These are phyloP conservation scores for Calcarius lapponicus DNA, from an alignment of 2,797 vertebrate genomes.

Conservation along the genomic window DNA sequence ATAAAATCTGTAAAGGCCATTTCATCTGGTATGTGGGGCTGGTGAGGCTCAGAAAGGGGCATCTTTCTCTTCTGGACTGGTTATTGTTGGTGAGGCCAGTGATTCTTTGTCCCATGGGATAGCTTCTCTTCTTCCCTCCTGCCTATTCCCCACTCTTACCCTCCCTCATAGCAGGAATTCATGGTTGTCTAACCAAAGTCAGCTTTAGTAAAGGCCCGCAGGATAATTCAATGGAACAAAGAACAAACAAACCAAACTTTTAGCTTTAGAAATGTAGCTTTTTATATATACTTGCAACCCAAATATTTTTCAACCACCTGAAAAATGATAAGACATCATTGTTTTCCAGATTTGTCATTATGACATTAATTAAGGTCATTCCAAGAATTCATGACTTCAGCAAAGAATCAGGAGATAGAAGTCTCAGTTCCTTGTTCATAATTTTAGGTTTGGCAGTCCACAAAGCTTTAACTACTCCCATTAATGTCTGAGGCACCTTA, in stretches of 20 bases:
- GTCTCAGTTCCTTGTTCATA: background rate
- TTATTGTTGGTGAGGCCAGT: background rate
- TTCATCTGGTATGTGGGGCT: background rate
- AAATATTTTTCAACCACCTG: background rate
- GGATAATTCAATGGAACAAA: background rate
- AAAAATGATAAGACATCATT: background rate
- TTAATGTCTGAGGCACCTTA: slow-evolving; percentile 63
- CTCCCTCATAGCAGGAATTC: background rate
- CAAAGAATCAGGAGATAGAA: slow-evolving; percentile 17
- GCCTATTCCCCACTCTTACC: background rate
- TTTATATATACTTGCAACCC: background rate
- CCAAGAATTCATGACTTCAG: slow-evolving; percentile 30
- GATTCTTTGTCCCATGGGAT: background rate
- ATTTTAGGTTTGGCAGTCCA: slow-evolving; percentile 53
- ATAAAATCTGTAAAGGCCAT: background rate
- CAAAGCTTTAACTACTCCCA: slow-evolving; percentile 57
- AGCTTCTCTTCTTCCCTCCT: background rate
- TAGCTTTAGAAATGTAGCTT: background rate
- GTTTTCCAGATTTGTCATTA: slow-evolving; percentile 5
- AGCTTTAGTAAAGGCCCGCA: background rate
- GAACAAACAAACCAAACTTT: background rate
- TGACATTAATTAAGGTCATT: slow-evolving; percentile 3
- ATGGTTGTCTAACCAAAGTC: background rate
- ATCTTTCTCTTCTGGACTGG: background rate
- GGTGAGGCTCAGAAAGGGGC: background rate